Evolutionary conservation across 2,113 vertebrate species (phyloP).

Genomic region (Sigmodon hispidus): DNA sequence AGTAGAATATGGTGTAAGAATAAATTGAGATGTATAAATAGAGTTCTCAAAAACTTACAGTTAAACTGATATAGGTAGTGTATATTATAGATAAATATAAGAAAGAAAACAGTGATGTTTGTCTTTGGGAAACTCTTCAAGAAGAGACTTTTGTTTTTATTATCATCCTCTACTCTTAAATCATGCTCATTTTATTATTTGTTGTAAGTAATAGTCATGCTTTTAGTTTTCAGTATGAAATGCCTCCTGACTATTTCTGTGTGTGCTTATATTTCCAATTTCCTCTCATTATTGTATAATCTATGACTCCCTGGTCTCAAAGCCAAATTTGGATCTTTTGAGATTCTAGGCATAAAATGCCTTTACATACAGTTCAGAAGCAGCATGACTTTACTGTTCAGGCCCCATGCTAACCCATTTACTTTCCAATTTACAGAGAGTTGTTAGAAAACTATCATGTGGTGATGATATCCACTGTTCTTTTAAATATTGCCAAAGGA

Average conservation of each 20-base stretch:
- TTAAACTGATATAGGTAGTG: not conserved
- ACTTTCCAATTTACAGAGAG: not conserved
- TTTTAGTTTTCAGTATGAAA: not conserved
- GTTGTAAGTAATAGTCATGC: not conserved
- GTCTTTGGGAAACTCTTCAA: not conserved
- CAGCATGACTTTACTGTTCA: not conserved
- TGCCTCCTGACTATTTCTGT: not conserved
- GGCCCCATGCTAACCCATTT: not conserved
- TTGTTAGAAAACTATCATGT: not conserved
- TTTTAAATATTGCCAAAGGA: not conserved
- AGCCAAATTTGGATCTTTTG: not conserved
- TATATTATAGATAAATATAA: constrained; percentile 12
- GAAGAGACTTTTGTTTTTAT: not conserved
- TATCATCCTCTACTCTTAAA: not conserved
- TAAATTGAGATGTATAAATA: not conserved
- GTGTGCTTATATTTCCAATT: not conserved
- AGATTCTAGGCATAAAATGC: not conserved
- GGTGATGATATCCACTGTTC: not conserved
- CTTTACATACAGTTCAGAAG: not conserved
- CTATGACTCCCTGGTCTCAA: not conserved
- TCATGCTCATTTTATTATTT: not conserved
- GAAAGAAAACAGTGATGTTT: not conserved
- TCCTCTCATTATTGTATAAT: not conserved
- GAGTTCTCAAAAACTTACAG: not conserved
- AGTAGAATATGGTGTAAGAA: not conserved